phyloP scores from a whole-genome alignment of 2,113 vertebrate species.

The Spermophilus dauricus region DNA sequence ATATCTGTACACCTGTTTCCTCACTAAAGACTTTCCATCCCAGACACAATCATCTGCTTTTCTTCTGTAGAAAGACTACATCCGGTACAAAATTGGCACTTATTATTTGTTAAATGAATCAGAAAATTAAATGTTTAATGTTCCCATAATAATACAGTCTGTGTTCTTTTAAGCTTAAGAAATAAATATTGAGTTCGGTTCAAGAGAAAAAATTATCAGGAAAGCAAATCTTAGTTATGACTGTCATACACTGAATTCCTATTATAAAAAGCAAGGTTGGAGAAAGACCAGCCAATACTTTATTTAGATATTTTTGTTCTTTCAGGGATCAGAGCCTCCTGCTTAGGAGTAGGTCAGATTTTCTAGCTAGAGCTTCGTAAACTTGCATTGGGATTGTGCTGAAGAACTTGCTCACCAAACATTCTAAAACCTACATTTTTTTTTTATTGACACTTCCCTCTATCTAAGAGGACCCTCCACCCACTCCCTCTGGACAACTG shows the following conservation, averaged over 20 bases:
- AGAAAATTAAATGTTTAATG: neutral
- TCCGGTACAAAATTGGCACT: neutral
- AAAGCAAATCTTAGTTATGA: neutral
- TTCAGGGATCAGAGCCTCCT: neutral
- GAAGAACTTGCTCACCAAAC: neutral
- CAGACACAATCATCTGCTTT: neutral
- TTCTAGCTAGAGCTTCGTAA: neutral
- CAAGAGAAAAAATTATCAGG: neutral
- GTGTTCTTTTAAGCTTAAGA: neutral
- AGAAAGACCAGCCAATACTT: neutral
- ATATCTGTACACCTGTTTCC: neutral
- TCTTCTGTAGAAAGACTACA: neutral
- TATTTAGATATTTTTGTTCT: neutral
- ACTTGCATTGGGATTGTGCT: neutral
- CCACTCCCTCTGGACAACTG: no score
- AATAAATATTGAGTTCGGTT: neutral
- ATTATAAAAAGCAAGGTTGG: neutral
- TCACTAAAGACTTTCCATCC: neutral
- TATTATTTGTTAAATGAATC: neutral
- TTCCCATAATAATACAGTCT: neutral
- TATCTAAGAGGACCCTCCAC: neutral
- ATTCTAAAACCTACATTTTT: neutral
- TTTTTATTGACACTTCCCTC: neutral
- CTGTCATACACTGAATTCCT: neutral
- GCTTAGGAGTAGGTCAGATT: neutral